Percentiles rank a stretch among this genome's conserved stretches.
Conservation (phyloP, 2,113 vertebrate genomes). For the Coturnix japonica region DNA sequence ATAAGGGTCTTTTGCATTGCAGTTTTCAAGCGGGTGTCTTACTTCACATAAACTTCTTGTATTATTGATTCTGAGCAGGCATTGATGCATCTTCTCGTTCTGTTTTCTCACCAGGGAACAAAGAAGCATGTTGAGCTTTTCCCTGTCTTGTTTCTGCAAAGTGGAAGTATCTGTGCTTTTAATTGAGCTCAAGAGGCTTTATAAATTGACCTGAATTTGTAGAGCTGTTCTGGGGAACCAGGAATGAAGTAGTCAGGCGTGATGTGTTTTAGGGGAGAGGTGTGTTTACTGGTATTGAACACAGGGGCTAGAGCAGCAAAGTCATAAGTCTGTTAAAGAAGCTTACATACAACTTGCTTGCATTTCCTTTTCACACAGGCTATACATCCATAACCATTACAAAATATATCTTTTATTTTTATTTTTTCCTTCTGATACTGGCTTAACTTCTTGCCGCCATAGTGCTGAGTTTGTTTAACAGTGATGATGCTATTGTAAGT, state of each 20-base stretch:
- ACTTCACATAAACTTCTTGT: background rate
- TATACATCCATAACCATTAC: background rate
- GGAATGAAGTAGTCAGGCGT: slow-evolving; percentile 52
- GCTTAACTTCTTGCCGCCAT: background rate
- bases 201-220: slow-evolving; percentile 51
- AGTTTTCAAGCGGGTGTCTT: background rate
- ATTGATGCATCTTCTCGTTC: background rate
- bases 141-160: slow-evolving; percentile 42
- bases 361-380: background rate
- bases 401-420: background rate
- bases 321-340: background rate
- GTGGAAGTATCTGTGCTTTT: slow-evolving; percentile 42
- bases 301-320: background rate
- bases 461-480: background rate
- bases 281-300: slow-evolving; percentile 7
- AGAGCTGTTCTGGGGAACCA: slow-evolving; percentile 28
- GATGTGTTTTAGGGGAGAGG: slow-evolving; percentile 29
- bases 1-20: background rate
- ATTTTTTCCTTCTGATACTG: background rate
- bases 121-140: background rate
- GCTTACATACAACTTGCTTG: background rate
- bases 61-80: slow-evolving; percentile 47
- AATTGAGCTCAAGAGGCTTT: slow-evolving; percentile 68
- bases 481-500: background rate
- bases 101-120: slow-evolving; percentile 33